These are phyloP conservation scores for Phoxinus phoxinus DNA, from an alignment of 2,113 vertebrate genomes.

Conservation along the genomic window DNA sequence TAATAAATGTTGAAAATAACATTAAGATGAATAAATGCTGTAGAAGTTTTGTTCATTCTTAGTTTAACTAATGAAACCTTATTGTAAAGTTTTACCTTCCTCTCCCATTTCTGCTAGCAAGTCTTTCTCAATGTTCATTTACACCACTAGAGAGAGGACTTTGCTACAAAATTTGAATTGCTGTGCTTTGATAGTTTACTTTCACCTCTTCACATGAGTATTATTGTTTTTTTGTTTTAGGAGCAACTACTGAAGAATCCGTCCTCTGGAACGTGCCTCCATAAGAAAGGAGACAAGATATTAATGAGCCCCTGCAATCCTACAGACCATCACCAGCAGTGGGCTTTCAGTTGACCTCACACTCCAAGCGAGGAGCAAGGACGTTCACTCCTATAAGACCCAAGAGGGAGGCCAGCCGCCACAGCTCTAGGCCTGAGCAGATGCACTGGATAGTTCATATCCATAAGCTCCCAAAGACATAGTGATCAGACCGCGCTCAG, in stretches of 20 bases:
- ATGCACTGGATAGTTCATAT: slow-evolving; percentile 16
- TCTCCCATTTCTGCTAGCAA: not conserved
- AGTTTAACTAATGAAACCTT: too few relatives aligned
- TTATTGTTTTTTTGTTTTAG: slow-evolving; percentile 65
- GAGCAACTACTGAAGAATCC: slow-evolving; percentile 83
- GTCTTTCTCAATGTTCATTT: not conserved
- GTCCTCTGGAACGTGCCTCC: slow-evolving; percentile 81
- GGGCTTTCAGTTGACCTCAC: slow-evolving; percentile 82
- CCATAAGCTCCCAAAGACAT: slow-evolving; percentile 35
- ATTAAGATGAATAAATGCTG: too few relatives aligned
- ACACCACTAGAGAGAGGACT: not conserved
- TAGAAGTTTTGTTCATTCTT: too few relatives aligned
- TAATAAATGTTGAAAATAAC: too few relatives aligned
- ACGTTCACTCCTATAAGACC: slow-evolving; percentile 32
- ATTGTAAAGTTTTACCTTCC: not conserved
- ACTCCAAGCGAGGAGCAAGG: slow-evolving; percentile 32
- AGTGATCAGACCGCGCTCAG: slow-evolving; percentile 64
- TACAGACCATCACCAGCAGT: slow-evolving; percentile 80
- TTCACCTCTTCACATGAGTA: not conserved
- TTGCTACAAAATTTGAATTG: not conserved
- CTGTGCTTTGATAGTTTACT: not conserved
- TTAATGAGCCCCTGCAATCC: slow-evolving; percentile 77
- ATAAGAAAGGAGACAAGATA: slow-evolving; percentile 71
- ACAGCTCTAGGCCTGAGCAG: slow-evolving; percentile 21
- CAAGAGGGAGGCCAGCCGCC: not conserved